Conservation (phyloP, 2,113 vertebrate genomes). For the Dendropsophus ebraccatus region DNA sequence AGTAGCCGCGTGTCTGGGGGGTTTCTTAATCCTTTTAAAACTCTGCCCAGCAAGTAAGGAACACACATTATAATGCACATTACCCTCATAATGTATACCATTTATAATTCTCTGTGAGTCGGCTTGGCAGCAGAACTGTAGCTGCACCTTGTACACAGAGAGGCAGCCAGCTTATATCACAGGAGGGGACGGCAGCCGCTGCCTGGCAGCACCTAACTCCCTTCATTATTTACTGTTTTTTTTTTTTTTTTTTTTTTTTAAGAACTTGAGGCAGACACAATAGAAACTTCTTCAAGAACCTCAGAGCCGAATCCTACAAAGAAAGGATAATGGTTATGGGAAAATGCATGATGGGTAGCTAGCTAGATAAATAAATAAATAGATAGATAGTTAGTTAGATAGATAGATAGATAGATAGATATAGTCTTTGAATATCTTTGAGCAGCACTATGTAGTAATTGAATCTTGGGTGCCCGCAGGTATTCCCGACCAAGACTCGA, state of each 20-base stretch:
- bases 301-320: neutral
- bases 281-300: neutral
- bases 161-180: conserved; percentile 9
- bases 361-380: neutral
- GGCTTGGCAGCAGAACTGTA: conserved; percentile 3
- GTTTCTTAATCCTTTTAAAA: conserved; percentile 45
- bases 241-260: neutral
- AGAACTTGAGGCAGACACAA: neutral
- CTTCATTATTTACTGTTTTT: conserved; percentile 30
- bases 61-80: conserved; percentile 43
- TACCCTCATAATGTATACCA: conserved; percentile 43
- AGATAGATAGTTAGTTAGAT: neutral
- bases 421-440: too few relatives aligned
- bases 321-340: too few relatives aligned
- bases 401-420: neutral
- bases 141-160: neutral
- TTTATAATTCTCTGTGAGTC: conserved; percentile 45
- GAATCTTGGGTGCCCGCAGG: too few relatives aligned
- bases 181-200: neutral
- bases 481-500: too few relatives aligned
- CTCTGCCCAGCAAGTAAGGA: conserved; percentile 28
- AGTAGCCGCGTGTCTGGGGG: neutral
- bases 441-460: too few relatives aligned
- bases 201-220: conserved; percentile 1
- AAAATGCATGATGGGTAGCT: too few relatives aligned